These are phyloP conservation scores for Allophyes oxyacanthae DNA, from an alignment of 2,888 invertebrate genomes.

Conservation along the genomic window DNA sequence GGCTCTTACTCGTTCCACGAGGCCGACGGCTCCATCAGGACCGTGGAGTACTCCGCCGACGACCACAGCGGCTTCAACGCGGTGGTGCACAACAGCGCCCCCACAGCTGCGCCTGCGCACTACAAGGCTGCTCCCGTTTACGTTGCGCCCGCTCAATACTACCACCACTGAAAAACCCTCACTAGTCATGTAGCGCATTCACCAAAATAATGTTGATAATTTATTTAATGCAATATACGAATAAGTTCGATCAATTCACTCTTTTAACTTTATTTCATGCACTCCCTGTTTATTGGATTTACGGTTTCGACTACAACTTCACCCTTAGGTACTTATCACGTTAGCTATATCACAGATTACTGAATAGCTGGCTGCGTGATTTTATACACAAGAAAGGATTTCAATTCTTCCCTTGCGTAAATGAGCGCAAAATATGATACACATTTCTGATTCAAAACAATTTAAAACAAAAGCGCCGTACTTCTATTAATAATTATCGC, in stretches of 20 bases:
- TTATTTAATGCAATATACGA: constrained; percentile 52
- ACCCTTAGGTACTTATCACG: too few species aligned
- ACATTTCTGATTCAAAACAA: too few species aligned
- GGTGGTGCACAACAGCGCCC: constrained; percentile 70
- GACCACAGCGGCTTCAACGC: constrained; percentile 82
- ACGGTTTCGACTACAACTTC: too few species aligned
- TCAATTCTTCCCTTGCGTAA: too few species aligned
- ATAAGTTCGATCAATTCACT: constrained; percentile 26
- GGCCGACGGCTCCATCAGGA: constrained; percentile 85
- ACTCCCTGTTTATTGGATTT: too few species aligned
- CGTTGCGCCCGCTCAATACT: constrained; percentile 51
- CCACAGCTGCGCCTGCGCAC: constrained; percentile 63
- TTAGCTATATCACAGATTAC: too few species aligned
- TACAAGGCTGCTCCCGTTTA: constrained; percentile 26
- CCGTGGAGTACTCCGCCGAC: constrained; percentile 84
- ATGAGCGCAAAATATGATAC: too few species aligned
- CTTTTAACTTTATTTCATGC: neutral
- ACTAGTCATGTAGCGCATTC: constrained; percentile 21
- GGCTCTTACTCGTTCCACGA: constrained; percentile 85
- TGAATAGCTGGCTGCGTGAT: too few species aligned
- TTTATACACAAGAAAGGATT: too few species aligned
- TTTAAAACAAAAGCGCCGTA: too few species aligned
- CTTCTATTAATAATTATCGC: too few species aligned
- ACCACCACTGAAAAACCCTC: constrained; percentile 36
- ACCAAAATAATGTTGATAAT: constrained; percentile 44